A percentile compares a stretch with the other conserved stretches of the same genome.
phyloP scores from a whole-genome alignment of 2,888 invertebrate genomes.

The Brachyptera risi region DNA sequence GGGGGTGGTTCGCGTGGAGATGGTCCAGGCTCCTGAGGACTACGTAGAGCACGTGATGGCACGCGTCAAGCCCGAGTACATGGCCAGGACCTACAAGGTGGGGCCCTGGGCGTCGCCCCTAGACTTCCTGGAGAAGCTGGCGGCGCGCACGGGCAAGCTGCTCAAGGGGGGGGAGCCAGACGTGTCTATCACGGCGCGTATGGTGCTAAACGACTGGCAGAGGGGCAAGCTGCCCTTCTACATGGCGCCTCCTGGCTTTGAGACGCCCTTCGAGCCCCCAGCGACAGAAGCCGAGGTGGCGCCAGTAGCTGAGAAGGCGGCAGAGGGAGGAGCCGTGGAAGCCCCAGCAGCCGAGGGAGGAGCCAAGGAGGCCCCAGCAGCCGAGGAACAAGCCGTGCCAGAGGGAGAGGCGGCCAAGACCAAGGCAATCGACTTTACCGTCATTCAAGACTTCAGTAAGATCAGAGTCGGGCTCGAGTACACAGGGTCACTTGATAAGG shows the following conservation, averaged over 20 bases:
- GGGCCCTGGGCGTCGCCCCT: slow-evolving; percentile 72
- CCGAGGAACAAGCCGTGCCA: background rate
- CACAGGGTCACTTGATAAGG: slow-evolving; percentile 36
- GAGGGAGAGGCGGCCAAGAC: background rate
- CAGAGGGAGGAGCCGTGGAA: background rate
- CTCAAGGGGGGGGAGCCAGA: slow-evolving; percentile 98
- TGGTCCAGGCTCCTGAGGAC: slow-evolving; percentile 91
- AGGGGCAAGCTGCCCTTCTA: slow-evolving; percentile 95
- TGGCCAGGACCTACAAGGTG: slow-evolving; percentile 86
- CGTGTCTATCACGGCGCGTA: slow-evolving; percentile 78
- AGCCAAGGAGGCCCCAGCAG: background rate
- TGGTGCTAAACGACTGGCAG: slow-evolving; percentile 98
- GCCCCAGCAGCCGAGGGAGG: background rate
- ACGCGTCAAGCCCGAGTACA: slow-evolving; percentile 83
- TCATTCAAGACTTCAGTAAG: slow-evolving; percentile 74
- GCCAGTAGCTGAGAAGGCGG: background rate
- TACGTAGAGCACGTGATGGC: slow-evolving; percentile 84
- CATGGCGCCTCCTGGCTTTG: slow-evolving; percentile 80
- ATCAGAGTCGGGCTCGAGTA: slow-evolving; percentile 71
- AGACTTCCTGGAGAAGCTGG: slow-evolving; percentile 90
- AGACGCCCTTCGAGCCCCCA: slow-evolving; percentile 50
- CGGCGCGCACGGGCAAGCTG: slow-evolving; percentile 81
- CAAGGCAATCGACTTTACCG: background rate
- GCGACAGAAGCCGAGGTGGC: slow-evolving; percentile 37
- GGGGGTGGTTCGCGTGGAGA: slow-evolving; percentile 95